These are phyloP conservation scores for Drosophila pruinosa DNA, from an alignment of 1,140 invertebrate genomes.

Conservation along the genomic window DNA sequence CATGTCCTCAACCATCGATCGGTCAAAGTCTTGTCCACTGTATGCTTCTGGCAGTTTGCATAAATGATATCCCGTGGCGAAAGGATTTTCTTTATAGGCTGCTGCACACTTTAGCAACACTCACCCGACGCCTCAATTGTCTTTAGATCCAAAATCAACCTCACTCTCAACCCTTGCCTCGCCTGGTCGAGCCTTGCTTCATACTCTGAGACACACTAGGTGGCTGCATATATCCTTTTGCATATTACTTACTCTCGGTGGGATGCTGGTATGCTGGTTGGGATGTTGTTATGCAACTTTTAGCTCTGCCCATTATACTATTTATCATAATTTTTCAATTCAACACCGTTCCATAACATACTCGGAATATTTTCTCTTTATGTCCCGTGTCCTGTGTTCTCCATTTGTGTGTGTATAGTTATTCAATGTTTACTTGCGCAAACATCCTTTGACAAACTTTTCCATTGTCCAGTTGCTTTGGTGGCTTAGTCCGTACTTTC, in stretches of 20 bases:
- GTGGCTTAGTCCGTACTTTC: conserved; percentile 60
- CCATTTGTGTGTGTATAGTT: conserved; percentile 49
- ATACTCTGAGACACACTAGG: conserved; percentile 18
- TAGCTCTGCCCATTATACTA: conserved; percentile 55
- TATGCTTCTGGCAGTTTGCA: conserved; percentile 24
- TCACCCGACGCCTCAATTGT: conserved; percentile 56
- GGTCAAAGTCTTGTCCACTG: conserved; percentile 46
- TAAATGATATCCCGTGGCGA: conserved; percentile 82
- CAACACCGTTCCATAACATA: conserved; percentile 51
- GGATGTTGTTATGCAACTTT: conserved; percentile 57
- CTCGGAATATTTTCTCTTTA: not conserved
- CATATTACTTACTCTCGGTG: conserved; percentile 47
- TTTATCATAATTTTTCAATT: conserved; percentile 83
- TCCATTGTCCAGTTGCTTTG: conserved; percentile 74
- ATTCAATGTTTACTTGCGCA: conserved; percentile 71
- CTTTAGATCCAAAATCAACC: conserved; percentile 10
- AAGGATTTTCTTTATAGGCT: conserved; percentile 74
- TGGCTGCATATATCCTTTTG: conserved; percentile 59
- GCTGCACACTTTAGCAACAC: conserved; percentile 69
- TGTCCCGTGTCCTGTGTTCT: conserved; percentile 21
- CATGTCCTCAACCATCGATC: conserved; percentile 33
- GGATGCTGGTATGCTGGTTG: conserved; percentile 36
- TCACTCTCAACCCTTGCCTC: conserved; percentile 46
- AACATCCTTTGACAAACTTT: conserved; percentile 80
- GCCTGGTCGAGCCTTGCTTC: not conserved